A percentile compares a stretch with the other conserved stretches of the same genome.
phyloP scores from a whole-genome alignment of 2,113 vertebrate species.

The zebrafish (Danio rerio) region DNA sequence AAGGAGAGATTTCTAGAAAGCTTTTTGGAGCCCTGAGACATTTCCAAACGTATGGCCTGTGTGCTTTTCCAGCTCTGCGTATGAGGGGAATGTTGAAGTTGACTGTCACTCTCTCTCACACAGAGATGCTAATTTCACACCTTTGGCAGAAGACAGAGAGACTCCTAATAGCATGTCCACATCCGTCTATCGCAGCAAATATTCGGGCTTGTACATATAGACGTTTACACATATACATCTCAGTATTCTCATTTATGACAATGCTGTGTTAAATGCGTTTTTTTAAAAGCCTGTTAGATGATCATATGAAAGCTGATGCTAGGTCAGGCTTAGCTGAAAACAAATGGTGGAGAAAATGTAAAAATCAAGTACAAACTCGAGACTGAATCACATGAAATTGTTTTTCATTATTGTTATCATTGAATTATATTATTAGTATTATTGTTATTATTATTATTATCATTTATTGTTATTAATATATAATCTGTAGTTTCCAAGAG shows the following conservation, averaged over 20 bases:
- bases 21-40: neutral
- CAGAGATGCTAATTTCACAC: conserved; percentile 70
- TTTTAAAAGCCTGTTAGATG: neutral
- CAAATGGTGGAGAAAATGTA: neutral
- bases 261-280: neutral
- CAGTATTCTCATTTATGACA: neutral
- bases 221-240: neutral
- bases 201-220: conserved; percentile 21
- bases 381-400: neutral
- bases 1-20: conserved; percentile 35
- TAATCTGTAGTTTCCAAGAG: no score
- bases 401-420: no score
- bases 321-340: neutral
- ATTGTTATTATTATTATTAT: no score
- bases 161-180: conserved; percentile 52
- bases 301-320: neutral
- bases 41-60: conserved; percentile 35
- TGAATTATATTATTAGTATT: no score
- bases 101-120: conserved; percentile 76
- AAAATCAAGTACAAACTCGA: neutral
- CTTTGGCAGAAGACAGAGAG: conserved; percentile 54
- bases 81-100: conserved; percentile 78
- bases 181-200: conserved; percentile 31
- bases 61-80: conserved; percentile 56
- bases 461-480: no score